Base-by-base conservation (phyloP, 2,888 invertebrate genomes). In the Copidosoma aretas region DNA sequence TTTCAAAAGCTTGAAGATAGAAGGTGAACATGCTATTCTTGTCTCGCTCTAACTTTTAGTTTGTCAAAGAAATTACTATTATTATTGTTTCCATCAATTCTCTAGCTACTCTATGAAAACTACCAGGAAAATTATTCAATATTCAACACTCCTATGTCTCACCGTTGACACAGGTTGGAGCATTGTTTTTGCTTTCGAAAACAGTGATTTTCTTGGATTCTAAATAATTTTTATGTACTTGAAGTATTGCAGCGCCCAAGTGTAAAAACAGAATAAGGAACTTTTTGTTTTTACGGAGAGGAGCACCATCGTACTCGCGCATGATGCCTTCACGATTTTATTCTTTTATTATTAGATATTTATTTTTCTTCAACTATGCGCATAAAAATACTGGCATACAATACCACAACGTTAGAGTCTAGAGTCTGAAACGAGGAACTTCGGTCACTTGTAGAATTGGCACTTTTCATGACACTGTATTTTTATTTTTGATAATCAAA, bases 261-360 rank as follows among this genome's bases (percentile, higher is more conserved):
- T 58, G 58, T 67, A 64, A 22, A 71, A 62, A 71, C 43, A 58
- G 41, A 71, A 68, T 60, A 14, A 71, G 68, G 68, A 71, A 71
- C 71, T 68, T n/a, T 24, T 54, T 21, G 21, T 21, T 32, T 5
- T 64, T 49, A 67, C 52, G 49, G 53, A 59, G 64, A 61, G 53
- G 49, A 67, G 64, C 64, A 67, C 60, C 64, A 43, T 10, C 19
- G 41, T 64, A 64, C 58, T 67, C 52, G 12, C 17, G 25, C 24
- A 5, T 53, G 65, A 59, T 25, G 12, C 17, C 51, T 60, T 66
- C 1, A 25, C 32, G 14, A 58, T 46, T 46, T 14, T 46, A 2
- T 46, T 46, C 12, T 46, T 46, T 46, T 8, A 15, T 46, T 46
- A 4, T 46, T 32, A 32, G 32, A 8, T 32, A 32, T 32, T 32